Evolutionary conservation across 2,113 vertebrate species (phyloP).

Genomic region (Nothocercus nigrocapillus): DNA sequence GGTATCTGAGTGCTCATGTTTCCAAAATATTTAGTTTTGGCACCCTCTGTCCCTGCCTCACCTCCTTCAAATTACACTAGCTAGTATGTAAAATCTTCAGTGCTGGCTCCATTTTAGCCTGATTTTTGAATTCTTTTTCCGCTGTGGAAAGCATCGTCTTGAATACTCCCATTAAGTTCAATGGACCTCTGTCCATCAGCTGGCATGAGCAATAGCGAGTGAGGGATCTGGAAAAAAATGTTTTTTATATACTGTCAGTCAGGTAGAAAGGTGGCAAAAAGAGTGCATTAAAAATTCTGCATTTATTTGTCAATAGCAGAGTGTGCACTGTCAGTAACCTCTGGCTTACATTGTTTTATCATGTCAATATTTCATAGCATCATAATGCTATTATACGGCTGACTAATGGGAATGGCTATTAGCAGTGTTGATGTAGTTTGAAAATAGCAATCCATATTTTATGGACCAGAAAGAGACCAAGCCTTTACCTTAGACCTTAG

Average conservation of each 20-base stretch:
- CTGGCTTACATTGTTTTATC: constrained; percentile 77
- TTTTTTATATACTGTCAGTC: constrained; percentile 63
- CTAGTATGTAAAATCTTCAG: neutral
- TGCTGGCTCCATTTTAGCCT: neutral
- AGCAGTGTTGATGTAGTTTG: constrained; percentile 83
- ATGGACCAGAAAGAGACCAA: constrained; percentile 80
- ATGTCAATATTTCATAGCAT: constrained; percentile 91
- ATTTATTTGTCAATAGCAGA: constrained; percentile 85
- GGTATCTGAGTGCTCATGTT: neutral
- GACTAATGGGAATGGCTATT: constrained; percentile 87
- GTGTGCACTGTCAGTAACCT: constrained; percentile 72
- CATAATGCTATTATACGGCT: constrained; percentile 79
- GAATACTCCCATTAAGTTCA: constrained; percentile 17
- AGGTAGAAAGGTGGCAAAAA: constrained; percentile 71
- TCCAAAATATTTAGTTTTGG: neutral
- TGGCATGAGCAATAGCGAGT: neutral
- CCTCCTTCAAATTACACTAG: neutral
- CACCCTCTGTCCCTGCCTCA: fast-evolving
- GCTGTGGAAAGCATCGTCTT: neutral
- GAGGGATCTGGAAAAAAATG: constrained; percentile 14
- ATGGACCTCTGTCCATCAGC: neutral
- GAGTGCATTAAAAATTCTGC: constrained; percentile 70
- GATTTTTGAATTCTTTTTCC: neutral
- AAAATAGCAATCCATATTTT: constrained; percentile 87
- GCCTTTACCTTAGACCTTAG: constrained; percentile 77